These are phyloP conservation scores for Eulemur coronatus DNA, from an alignment of 2,797 vertebrate genomes.

Conservation along the genomic window DNA sequence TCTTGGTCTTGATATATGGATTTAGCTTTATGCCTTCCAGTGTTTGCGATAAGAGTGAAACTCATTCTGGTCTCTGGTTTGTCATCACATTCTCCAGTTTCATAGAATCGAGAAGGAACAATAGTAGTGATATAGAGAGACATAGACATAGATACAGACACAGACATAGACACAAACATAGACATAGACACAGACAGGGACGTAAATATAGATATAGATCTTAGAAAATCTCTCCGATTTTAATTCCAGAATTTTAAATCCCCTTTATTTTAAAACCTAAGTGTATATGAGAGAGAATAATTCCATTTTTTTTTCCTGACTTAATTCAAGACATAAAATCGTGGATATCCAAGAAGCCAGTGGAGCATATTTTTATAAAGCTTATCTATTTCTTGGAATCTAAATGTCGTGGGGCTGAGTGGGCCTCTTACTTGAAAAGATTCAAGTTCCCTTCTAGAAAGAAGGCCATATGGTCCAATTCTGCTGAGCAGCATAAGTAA, in stretches of 20 bases:
- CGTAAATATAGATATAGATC: neutral
- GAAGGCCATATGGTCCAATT: constrained; percentile 62
- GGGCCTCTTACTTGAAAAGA: constrained; percentile 69
- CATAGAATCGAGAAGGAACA: constrained; percentile 50
- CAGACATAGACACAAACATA: neutral
- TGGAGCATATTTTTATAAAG: constrained; percentile 46
- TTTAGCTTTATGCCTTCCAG: constrained; percentile 54
- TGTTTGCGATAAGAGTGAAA: constrained; percentile 53
- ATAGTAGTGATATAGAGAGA: neutral
- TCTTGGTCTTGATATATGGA: constrained; percentile 35
- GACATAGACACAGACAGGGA: neutral
- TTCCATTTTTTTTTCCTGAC: constrained; percentile 35
- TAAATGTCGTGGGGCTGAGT: constrained; percentile 59
- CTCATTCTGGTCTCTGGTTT: constrained; percentile 25
- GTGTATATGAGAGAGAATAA: constrained; percentile 37
- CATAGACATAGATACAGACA: neutral
- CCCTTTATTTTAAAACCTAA: constrained; percentile 57
- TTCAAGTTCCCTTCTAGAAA: constrained; percentile 64
- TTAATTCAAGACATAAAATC: constrained; percentile 64
- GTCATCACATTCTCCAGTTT: neutral
- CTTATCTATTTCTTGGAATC: constrained; percentile 69
- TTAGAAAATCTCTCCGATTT: constrained; percentile 18
- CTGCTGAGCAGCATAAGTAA: constrained; percentile 60
- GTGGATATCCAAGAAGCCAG: constrained; percentile 55
- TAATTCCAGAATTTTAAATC: constrained; percentile 53